A percentile compares a stretch with the other conserved stretches of the same genome.
Evolutionary conservation across 1,140 invertebrate species (phyloP).

Genomic region (Hycleus cichorii): DNA sequence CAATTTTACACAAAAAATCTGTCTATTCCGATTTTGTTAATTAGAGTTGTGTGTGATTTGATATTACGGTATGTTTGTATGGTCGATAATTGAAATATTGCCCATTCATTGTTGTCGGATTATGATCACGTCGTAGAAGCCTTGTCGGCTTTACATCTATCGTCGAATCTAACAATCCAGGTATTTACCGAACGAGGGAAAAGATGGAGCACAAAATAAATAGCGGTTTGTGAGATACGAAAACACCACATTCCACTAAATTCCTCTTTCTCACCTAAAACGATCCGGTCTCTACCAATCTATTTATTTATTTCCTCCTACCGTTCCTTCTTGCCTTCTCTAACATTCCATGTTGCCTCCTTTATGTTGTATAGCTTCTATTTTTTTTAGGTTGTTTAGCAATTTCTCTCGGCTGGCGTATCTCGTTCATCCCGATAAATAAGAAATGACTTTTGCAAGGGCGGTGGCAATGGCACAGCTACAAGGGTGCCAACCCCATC

Average conservation of each 20-base stretch:
- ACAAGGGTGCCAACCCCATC: constrained; percentile 35
- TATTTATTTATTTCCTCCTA: no score
- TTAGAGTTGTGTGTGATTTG: no score
- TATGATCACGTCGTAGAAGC: constrained; percentile 7
- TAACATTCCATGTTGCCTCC: no score
- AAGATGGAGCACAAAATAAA: constrained; percentile 14
- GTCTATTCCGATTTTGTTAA: no score
- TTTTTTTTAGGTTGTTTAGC: constrained; percentile 20
- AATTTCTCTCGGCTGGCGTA: constrained; percentile 17
- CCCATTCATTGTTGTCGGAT: background rate
- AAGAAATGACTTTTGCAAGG: constrained; percentile 32
- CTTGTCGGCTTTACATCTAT: constrained; percentile 2
- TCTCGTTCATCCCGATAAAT: constrained; percentile 29
- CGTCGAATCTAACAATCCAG: constrained; percentile 12
- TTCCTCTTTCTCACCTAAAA: constrained; percentile 3
- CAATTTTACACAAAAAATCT: no score
- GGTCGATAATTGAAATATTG: no score
- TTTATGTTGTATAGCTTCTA: background rate
- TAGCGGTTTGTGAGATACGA: constrained; percentile 12
- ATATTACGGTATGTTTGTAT: no score
- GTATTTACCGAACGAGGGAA: background rate
- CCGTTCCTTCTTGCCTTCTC: no score
- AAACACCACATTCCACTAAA: constrained; percentile 10
- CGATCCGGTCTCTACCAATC: no score
- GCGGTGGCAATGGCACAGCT: constrained; percentile 13